Evolutionary conservation across 1,140 invertebrate species (phyloP).

Genomic region (Lepidotrigona ventralis): DNA sequence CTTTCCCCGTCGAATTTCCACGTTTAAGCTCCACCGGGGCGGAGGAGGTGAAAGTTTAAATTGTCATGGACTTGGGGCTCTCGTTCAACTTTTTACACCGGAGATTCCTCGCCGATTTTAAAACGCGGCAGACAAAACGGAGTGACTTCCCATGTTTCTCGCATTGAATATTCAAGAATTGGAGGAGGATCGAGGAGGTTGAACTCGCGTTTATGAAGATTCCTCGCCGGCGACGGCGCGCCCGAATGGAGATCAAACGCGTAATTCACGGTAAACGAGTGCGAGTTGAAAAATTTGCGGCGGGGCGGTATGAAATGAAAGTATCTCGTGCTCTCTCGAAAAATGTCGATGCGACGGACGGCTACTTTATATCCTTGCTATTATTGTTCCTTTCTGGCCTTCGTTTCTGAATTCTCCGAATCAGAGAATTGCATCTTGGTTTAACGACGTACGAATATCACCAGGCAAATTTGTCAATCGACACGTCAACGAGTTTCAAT

Average conservation of each 20-base stretch:
- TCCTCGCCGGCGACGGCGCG: background rate
- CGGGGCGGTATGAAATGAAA: too few relatives aligned
- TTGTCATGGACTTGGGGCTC: background rate
- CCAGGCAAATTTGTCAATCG: background rate
- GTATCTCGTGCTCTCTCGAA: background rate
- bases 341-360: conserved; percentile 1
- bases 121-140: too few relatives aligned
- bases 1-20: conserved; percentile 68
- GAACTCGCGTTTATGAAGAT: background rate
- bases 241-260: background rate
- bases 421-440: background rate
- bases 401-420: background rate
- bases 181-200: background rate
- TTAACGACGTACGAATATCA: background rate
- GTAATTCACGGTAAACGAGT: background rate
- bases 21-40: background rate
- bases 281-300: conserved; percentile 8
- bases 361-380: background rate
- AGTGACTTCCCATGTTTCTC: too few relatives aligned
- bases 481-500: background rate
- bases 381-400: background rate
- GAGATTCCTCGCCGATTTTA: background rate
- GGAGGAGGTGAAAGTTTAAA: background rate
- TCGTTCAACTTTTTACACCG: background rate
- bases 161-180: background rate